Evolutionary conservation across 2,797 vertebrate species (phyloP).

Genomic region (Oophaga sylvatica): DNA sequence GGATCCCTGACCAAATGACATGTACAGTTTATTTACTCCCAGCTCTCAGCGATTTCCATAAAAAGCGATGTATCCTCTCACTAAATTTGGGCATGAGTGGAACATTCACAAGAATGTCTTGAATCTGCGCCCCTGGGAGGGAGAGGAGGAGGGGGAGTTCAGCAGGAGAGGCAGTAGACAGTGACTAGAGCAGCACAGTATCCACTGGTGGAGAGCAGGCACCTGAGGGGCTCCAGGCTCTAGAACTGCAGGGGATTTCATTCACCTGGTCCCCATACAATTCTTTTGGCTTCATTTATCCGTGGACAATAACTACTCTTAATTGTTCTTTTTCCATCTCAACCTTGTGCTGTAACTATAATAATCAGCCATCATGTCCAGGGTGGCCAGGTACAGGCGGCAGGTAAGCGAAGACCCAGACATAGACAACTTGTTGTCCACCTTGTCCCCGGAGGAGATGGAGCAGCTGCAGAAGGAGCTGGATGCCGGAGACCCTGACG

Average conservation of each 20-base stretch:
- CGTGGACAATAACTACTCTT: no score
- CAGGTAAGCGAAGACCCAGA: conserved; percentile 98
- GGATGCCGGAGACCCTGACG: conserved; percentile 83
- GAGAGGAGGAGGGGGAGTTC: conserved; percentile 54
- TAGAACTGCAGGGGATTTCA: background rate
- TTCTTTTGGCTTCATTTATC: no score
- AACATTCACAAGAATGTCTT: conserved; percentile 97
- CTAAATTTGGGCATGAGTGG: conserved; percentile 99
- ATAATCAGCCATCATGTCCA: conserved; percentile 79
- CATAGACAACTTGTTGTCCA: conserved; percentile 92
- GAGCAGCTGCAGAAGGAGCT: conserved; percentile 92
- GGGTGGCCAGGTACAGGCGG: conserved; percentile 87
- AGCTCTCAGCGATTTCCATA: conserved; percentile 83
- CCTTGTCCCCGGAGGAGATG: conserved; percentile 93
- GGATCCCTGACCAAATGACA: conserved; percentile 23
- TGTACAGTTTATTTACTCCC: conserved; percentile 47
- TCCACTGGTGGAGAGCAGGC: conserved; percentile 13
- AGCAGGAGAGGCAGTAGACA: conserved; percentile 1
- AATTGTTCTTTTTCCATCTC: background rate
- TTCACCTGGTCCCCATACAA: background rate
- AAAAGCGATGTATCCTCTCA: conserved; percentile 90
- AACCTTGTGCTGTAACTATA: background rate
- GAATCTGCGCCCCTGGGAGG: conserved; percentile 68
- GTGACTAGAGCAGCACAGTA: conserved; percentile 8
- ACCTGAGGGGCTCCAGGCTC: conserved; percentile 17